A percentile compares a stretch with the other conserved stretches of the same genome.
phyloP scores from a whole-genome alignment of 2,113 vertebrate genomes.

The Rhinolophus ferrumequinum region DNA sequence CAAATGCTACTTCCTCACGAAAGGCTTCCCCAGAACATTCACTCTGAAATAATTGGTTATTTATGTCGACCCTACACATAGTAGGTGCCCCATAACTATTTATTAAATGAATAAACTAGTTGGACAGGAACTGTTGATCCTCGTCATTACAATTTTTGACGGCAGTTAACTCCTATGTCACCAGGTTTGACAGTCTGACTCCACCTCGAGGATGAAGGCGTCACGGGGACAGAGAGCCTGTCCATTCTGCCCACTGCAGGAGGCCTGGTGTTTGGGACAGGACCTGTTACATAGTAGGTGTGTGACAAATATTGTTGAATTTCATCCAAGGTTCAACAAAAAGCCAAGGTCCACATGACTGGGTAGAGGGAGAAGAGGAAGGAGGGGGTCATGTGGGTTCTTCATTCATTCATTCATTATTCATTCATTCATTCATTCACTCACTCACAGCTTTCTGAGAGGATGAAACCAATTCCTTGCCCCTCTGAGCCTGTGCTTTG shows the following conservation, averaged over 20 bases:
- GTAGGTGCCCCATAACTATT: neutral
- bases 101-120: neutral
- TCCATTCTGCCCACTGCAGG: neutral
- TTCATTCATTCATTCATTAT: neutral
- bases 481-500: neutral
- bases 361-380: neutral
- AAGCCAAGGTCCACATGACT: accelerated
- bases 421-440: neutral
- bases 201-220: neutral
- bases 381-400: neutral
- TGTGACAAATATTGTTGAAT: neutral
- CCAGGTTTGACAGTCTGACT: neutral
- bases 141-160: neutral
- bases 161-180: neutral
- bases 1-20: neutral
- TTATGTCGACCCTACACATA: neutral
- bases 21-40: neutral
- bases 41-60: neutral
- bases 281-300: neutral
- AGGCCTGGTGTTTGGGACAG: neutral
- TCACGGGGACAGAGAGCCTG: neutral
- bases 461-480: neutral
- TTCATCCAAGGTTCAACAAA: neutral
- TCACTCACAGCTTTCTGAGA: neutral
- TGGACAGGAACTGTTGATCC: neutral